Evolutionary conservation across 2,888 invertebrate genomes (phyloP), one percentile per base, ranked within the genome.

Genomic region (Mesorhabditis sp.): DNA sequence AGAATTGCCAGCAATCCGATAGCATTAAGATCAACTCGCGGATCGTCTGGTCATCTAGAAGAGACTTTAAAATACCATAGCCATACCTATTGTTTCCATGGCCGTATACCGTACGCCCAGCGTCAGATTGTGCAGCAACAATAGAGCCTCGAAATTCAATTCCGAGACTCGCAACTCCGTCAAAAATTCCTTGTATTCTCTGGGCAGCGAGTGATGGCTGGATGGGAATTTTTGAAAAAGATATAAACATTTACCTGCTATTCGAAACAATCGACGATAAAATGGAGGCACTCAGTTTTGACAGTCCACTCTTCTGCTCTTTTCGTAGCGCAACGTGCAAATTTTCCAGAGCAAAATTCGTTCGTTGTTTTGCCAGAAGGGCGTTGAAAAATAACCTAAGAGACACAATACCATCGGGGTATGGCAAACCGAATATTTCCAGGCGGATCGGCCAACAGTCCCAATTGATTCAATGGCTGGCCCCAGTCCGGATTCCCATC

Each of bases 101-200:
- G 10, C n/a, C 58, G 58, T 50, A n/a, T 50, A n/a, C n/a, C n/a
- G 58, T 13, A 50, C 10, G 58, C 10, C n/a, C 10, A 50, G 58
- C 58, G 58, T 50, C 58, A 50, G n/a, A 50, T 13, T 50, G 58
- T 50, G 58, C 58, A 50, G n/a, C 58, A 50, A 50, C 7, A 50
- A 10, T 1, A 50, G 7, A 10, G n/a, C 10, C 7, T 50, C n/a
- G 58, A 50, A 10, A 50, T 50, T n/a, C 7, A 50, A 50, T 13
- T 10, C n/a, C 58, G 58, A 50, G 10, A 13, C 58, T 50, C 58
- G 58, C 58, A 50, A 2, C 58, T 50, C 58, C 10, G 58, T n/a
- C 7, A 50, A 50, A n/a, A 50, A 50, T 13, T 50, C 58, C 58
- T 10, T 50, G 58, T 2, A 50, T 50, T 50, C n/a, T 10, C 10